Base-by-base conservation (phyloP, 2,797 vertebrate species). In the Phrynocephalus guinanensis region DNA sequence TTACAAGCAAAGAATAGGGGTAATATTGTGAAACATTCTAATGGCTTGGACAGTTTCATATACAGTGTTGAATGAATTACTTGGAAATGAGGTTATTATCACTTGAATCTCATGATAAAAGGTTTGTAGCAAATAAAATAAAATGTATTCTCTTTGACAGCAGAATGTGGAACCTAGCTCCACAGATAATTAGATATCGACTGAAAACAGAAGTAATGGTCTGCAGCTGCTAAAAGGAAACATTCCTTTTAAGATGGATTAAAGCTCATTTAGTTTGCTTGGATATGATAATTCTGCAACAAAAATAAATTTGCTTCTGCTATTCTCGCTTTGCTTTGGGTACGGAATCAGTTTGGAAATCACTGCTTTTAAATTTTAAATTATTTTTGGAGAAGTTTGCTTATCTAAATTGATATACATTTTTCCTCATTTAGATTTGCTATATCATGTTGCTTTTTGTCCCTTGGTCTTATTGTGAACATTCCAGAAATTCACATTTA, bases 341-440 rank as follows among this genome's bases (percentile, higher is more conserved):
- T 26, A 80, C 66, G 66, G 48, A 80, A 10, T 60, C 18, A 3
- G 56, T 26, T 63, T 63, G 48, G 26, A 18, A 71, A 79, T 67
- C 48, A 1, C 0, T 9, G 9, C 7, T 73, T 1, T 28, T 79
- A 5, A 0, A 0, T 0, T 5, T 2, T 2, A 20, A 28, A 56
- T 86, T 72, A 60, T 56, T 79, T 30, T 15, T 26, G 9, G 50
- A 1, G 70, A 80, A 0, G 79, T 7, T 63, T 79, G 26, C 11
- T 78, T 78, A 78, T 26, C 48, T 15, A 30, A 79, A 79, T 26
- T 52, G 50, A 28, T 56, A n/a, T 56, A 56, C 7, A 13, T 63
- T 10, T 33, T 44, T 22, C 6, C 10, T 44, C 44, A 28, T 67
- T 16, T 26, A 38, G 33, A 60, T 66, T 22, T 26, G 9, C 5